phyloP scores from a whole-genome alignment of 2,888 invertebrate species.

The Boloria selene region DNA sequence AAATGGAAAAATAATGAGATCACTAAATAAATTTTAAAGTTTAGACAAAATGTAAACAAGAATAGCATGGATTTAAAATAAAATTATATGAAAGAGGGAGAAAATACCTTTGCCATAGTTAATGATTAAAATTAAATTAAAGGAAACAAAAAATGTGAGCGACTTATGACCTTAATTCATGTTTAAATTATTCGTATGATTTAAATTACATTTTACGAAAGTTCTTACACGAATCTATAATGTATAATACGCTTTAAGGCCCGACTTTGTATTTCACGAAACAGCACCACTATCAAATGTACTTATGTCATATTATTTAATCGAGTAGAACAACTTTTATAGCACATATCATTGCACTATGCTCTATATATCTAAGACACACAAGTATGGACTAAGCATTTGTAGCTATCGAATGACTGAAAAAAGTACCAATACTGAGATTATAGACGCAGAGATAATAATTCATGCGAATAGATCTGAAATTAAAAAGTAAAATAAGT shows the following conservation, averaged over 20 bases:
- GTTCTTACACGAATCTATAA: constrained; percentile 2
- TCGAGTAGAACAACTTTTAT: constrained; percentile 16
- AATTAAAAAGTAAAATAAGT: too few species aligned
- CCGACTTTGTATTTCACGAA: constrained; percentile 4
- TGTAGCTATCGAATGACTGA: too few species aligned
- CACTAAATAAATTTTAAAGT: constrained; percentile 61
- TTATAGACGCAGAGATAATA: too few species aligned
- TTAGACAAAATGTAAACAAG: constrained; percentile 77
- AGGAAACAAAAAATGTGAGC: neutral
- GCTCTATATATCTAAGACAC: too few species aligned
- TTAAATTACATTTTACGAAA: constrained; percentile 3
- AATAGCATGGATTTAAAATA: constrained; percentile 27
- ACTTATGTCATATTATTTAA: constrained; percentile 9
- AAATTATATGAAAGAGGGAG: constrained; percentile 7
- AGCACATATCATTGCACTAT: neutral
- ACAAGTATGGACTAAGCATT: too few species aligned
- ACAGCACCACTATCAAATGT: constrained; percentile 17
- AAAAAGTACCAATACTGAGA: too few species aligned
- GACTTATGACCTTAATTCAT: neutral
- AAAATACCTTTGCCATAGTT: neutral
- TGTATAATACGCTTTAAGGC: neutral
- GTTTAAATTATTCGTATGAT: neutral
- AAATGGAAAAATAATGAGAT: constrained; percentile 73
- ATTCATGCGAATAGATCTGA: too few species aligned
- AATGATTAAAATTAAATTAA: neutral